A percentile compares a stretch with the other conserved stretches of the same genome.
phyloP scores from a whole-genome alignment of 2,797 vertebrate genomes.

The Tokudaia muenninki region DNA sequence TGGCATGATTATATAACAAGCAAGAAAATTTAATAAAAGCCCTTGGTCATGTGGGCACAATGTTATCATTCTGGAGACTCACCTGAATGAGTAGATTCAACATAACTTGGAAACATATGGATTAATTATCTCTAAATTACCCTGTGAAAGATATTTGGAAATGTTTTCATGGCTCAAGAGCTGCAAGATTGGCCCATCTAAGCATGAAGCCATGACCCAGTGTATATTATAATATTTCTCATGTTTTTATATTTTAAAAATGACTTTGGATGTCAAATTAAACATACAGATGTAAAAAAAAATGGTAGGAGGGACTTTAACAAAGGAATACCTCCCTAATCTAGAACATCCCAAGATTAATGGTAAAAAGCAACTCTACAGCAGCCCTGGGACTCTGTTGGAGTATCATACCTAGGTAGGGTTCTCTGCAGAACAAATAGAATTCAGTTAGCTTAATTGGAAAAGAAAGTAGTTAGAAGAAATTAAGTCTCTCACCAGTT shows the following conservation, averaged over 20 bases:
- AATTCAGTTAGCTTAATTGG: background rate
- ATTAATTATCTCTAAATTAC: constrained; percentile 63
- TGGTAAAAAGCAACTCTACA: background rate
- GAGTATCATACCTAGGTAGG: background rate
- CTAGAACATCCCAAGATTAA: constrained; percentile 2
- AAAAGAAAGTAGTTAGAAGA: constrained; percentile 32
- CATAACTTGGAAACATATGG: constrained; percentile 60
- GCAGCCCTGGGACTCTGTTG: background rate
- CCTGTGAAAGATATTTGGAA: constrained; percentile 47
- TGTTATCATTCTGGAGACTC: constrained; percentile 37
- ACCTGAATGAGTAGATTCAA: constrained; percentile 28
- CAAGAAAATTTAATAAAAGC: constrained; percentile 35
- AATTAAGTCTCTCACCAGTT: background rate
- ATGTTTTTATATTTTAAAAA: constrained; percentile 62
- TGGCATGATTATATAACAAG: constrained; percentile 1
- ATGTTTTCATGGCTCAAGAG: constrained; percentile 62
- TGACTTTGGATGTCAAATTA: constrained; percentile 45
- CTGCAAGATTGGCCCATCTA: constrained; percentile 2
- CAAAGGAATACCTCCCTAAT: background rate
- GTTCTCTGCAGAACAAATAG: constrained; percentile 42
- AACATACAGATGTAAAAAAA: constrained; percentile 33
- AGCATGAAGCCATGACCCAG: constrained; percentile 24
- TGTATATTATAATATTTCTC: constrained; percentile 13
- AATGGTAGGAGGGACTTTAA: background rate
- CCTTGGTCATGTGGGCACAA: constrained; percentile 9